Conservation (phyloP, 2,797 vertebrate genomes). For the Limosa lapponica region DNA sequence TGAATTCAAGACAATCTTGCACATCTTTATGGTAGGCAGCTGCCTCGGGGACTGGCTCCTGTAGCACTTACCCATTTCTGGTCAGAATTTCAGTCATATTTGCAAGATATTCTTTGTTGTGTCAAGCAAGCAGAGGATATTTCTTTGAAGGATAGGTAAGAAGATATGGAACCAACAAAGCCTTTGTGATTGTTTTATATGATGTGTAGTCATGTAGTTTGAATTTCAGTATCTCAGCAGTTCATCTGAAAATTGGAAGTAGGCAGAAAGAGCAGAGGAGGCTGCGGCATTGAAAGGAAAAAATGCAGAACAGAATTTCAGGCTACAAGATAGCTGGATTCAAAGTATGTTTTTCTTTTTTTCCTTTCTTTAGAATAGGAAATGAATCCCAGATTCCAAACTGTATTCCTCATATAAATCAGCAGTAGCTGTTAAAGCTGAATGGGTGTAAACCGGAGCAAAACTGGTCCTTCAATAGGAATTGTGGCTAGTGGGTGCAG, state of each 20-base stretch:
- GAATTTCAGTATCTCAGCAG: conserved; percentile 32
- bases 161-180: not conserved
- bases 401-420: not conserved
- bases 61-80: not conserved
- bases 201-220: not conserved
- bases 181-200: not conserved
- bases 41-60: not conserved
- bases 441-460: not conserved
- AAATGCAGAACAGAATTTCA: not conserved
- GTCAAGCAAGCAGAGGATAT: not conserved
- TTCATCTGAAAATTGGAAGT: conserved; percentile 20
- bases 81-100: not conserved
- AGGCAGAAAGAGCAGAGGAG: not conserved
- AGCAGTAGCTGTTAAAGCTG: not conserved
- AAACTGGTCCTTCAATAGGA: not conserved
- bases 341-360: not conserved
- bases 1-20: not conserved
- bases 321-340: not conserved
- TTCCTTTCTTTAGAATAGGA: not conserved
- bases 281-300: not conserved
- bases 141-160: not conserved
- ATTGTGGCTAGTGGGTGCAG: not conserved
- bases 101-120: not conserved
- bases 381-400: not conserved
- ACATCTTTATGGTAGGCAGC: not conserved